Evolutionary conservation across 2,888 invertebrate genomes (phyloP).

Genomic region (Drosophila paranaensis): DNA sequence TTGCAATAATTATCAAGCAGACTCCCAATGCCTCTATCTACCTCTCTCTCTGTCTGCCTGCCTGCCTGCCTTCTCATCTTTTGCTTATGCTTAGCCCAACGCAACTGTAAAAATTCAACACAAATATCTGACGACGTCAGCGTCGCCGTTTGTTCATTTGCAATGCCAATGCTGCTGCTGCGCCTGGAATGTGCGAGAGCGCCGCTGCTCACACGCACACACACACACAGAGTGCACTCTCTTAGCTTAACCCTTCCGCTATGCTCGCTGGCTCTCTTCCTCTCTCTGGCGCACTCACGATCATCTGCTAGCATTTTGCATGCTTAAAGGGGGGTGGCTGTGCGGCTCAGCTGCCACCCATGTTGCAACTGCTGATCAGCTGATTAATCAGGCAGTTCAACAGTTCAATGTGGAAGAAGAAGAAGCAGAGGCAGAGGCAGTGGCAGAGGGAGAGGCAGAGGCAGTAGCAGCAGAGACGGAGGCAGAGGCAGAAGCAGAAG

Average conservation of each 20-base stretch:
- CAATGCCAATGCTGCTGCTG: slow-evolving; percentile 45
- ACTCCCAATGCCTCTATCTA: slow-evolving; percentile 2
- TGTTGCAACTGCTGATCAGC: slow-evolving; percentile 25
- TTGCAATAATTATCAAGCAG: slow-evolving; percentile 72
- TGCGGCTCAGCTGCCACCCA: slow-evolving; percentile 38
- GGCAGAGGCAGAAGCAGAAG: slow-evolving; percentile 4
- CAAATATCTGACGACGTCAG: slow-evolving; percentile 36
- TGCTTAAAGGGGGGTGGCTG: slow-evolving; percentile 45
- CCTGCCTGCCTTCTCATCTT: not conserved
- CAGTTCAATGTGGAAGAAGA: slow-evolving; percentile 35
- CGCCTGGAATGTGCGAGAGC: slow-evolving; percentile 48
- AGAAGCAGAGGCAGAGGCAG: slow-evolving; percentile 13
- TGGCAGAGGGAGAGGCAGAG: slow-evolving; percentile 5
- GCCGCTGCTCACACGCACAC: not conserved
- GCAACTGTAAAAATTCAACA: slow-evolving; percentile 59
- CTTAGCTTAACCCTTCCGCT: not conserved
- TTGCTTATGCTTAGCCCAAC: slow-evolving; percentile 10
- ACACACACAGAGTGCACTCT: not conserved
- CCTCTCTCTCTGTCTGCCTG: not conserved
- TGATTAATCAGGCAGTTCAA: slow-evolving; percentile 46
- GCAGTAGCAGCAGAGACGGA: not conserved
- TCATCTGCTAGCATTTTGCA: slow-evolving; percentile 35
- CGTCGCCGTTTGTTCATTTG: slow-evolving; percentile 44
- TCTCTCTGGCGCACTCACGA: slow-evolving; percentile 18
- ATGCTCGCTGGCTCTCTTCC: not conserved